Base-by-base conservation (phyloP, 2,797 vertebrate genomes). In the Acanthurus leucopareius region DNA sequence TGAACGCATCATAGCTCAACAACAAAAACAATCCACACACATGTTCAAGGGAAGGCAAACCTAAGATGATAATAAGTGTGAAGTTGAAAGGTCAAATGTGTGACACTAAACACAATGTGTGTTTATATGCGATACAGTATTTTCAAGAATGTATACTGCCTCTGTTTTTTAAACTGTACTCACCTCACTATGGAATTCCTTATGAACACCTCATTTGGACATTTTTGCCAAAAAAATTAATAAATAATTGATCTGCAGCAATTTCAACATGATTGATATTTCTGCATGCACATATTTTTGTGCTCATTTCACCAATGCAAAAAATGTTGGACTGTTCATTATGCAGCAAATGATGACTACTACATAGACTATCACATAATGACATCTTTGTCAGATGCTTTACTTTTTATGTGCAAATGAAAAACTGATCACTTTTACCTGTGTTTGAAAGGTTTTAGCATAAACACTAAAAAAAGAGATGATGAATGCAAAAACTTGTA, bases 361-460 rank as follows among this genome's bases (percentile, higher is more conserved):
- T 42, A 42, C 40, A 42, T 42, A 42, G 11, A 42, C 2, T 42
- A 42, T 35, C 32, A 35, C 6, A 35, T 35, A 6, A 35, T 35
- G 32, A 35, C 32, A 35, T 35, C 32, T 57, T 32, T 32, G 19
- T 20, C 9, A 17, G 22, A 28, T 25, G 32, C 32, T 35, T 7
- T 35, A 35, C 32, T 35, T 7, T 7, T 35, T 35, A 0, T 35
- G 32, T 35, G 52, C 56, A 51, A 52, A 66, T 42, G 4, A 66
- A 35, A 13, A 8, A 6, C 44, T 62, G 40, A 1, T 8, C 40
- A 42, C 51, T 73, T 77, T 32, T 54, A 51, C 52, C 19, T 14
- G 49, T 25, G 15, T 70, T 63, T 49, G 2, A 75, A 76, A 74
- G 10, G 13, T 52, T 42, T 28, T 13, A 56, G 5, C n/a, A 48